Evolutionary conservation across 2,113 vertebrate species (phyloP).

Genomic region (Hippocampus barbouri): DNA sequence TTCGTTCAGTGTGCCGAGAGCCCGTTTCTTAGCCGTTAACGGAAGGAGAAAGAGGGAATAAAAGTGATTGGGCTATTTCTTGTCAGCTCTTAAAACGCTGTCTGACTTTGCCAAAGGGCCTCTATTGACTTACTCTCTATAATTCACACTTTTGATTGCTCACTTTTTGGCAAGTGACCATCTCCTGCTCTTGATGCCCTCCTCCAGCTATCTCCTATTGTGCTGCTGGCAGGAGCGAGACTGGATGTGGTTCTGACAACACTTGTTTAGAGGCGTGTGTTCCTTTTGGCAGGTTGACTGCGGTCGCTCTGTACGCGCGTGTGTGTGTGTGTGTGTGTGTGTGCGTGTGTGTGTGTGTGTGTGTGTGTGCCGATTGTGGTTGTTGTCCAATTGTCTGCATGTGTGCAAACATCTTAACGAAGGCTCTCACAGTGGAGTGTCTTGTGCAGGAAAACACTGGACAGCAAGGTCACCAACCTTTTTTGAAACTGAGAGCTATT

Average conservation of each 20-base stretch:
- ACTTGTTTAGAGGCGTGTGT: slow-evolving; percentile 1
- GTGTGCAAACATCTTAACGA: not conserved
- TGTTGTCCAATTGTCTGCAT: slow-evolving; percentile 4
- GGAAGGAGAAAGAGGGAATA: slow-evolving; percentile 27
- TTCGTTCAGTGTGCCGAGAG: slow-evolving; percentile 25
- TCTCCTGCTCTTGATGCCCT: slow-evolving; percentile 30
- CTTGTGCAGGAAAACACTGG: too few species aligned
- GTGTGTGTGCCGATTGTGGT: slow-evolving; percentile 3
- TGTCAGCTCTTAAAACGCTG: slow-evolving; percentile 20
- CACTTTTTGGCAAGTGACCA: slow-evolving; percentile 32
- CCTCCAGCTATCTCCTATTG: slow-evolving; percentile 40
- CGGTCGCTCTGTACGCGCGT: not conserved
- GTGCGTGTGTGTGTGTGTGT: slow-evolving; percentile 5
- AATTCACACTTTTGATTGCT: slow-evolving; percentile 41
- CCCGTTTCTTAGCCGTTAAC: slow-evolving; percentile 25
- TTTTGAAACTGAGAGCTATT: too few species aligned
- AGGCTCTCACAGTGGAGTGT: not conserved
- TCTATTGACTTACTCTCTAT: slow-evolving; percentile 34
- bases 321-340: not conserved
- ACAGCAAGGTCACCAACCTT: too few species aligned
- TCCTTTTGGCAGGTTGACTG: slow-evolving; percentile 21
- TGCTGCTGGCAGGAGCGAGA: slow-evolving; percentile 27
- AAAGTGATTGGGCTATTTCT: slow-evolving; percentile 34
- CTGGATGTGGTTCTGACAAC: slow-evolving; percentile 40
- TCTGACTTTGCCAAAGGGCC: slow-evolving; percentile 25